A percentile compares a stretch with the other conserved stretches of the same genome.
These are phyloP conservation scores for Heliconius cydno DNA, from an alignment of 2,888 invertebrate species.

Conservation along the genomic window DNA sequence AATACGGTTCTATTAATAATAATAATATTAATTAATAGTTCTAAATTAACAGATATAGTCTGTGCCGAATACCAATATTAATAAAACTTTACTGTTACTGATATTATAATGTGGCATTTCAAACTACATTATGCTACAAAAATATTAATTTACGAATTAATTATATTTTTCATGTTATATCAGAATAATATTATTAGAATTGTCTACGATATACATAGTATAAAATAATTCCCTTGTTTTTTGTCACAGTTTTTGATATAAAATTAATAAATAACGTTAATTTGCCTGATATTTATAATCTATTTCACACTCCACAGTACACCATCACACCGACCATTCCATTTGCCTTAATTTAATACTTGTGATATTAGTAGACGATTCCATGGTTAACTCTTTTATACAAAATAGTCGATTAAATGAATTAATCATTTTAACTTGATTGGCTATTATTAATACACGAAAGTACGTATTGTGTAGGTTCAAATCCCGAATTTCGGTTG, in stretches of 20 bases:
- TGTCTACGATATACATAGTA: background rate
- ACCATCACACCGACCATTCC: background rate
- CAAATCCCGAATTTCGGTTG: background rate
- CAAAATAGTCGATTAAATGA: background rate
- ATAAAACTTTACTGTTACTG: constrained; percentile 27
- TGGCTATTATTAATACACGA: background rate
- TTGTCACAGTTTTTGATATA: constrained; percentile 2
- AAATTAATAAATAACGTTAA: constrained; percentile 9
- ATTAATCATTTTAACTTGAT: background rate
- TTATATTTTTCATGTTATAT: background rate
- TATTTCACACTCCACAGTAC: background rate
- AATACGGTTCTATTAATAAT: constrained; percentile 19
- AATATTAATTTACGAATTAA: constrained; percentile 18
- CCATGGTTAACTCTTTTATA: background rate
- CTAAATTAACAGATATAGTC: constrained; percentile 27
- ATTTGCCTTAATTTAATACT: constrained; percentile 18
- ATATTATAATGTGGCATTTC: constrained; percentile 19
- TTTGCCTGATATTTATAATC: background rate
- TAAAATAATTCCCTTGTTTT: constrained; percentile 16
- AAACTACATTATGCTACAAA: constrained; percentile 26
- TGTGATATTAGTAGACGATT: constrained; percentile 19
- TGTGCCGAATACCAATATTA: constrained; percentile 1
- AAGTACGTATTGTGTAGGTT: background rate
- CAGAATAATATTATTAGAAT: background rate
- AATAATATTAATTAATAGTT: constrained; percentile 11